Percentiles rank a stretch among this genome's conserved stretches.
These are phyloP conservation scores for Taenaris catops DNA, from an alignment of 2,888 invertebrate species.

Conservation along the genomic window DNA sequence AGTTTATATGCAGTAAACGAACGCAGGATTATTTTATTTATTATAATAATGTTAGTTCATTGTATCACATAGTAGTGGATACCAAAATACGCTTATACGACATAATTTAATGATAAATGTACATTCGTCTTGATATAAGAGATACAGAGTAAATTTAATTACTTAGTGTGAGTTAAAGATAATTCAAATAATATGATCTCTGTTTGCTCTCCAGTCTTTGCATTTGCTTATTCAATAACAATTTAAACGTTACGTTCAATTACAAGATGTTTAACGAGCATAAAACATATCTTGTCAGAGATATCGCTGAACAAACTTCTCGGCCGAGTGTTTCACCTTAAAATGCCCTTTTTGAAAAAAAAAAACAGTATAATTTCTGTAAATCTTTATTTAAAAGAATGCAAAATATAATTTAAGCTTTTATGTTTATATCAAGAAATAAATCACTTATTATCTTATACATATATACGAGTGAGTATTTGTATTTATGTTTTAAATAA, in stretches of 20 bases:
- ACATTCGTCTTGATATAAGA: slow-evolving; percentile 6
- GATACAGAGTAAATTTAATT: slow-evolving; percentile 17
- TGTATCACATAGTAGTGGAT: slow-evolving; percentile 18
- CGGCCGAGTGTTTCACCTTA: slow-evolving; percentile 9
- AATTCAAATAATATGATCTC: slow-evolving; percentile 38
- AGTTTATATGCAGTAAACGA: slow-evolving; percentile 4
- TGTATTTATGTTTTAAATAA: no score
- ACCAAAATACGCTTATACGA: slow-evolving; percentile 28
- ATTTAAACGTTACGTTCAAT: slow-evolving; percentile 17
- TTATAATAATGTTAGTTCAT: slow-evolving; percentile 23
- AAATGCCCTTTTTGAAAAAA: slow-evolving; percentile 2
- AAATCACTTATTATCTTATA: no score
- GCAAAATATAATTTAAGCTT: no score
- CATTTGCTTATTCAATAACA: slow-evolving; percentile 33
- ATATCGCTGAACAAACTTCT: slow-evolving; percentile 22
- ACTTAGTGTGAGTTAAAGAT: slow-evolving; percentile 12
- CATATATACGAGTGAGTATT: no score
- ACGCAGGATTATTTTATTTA: slow-evolving; percentile 22
- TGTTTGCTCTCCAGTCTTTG: slow-evolving; percentile 40
- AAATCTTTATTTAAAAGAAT: no score
- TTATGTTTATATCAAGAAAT: no score
- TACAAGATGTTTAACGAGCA: slow-evolving; percentile 21
- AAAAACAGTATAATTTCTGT: no score
- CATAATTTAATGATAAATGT: slow-evolving; percentile 21
- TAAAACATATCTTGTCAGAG: slow-evolving; percentile 21